Evolutionary conservation across 2,888 invertebrate species (phyloP), one percentile per base, ranked within the genome.

Genomic region (Ophioninae sp.): DNA sequence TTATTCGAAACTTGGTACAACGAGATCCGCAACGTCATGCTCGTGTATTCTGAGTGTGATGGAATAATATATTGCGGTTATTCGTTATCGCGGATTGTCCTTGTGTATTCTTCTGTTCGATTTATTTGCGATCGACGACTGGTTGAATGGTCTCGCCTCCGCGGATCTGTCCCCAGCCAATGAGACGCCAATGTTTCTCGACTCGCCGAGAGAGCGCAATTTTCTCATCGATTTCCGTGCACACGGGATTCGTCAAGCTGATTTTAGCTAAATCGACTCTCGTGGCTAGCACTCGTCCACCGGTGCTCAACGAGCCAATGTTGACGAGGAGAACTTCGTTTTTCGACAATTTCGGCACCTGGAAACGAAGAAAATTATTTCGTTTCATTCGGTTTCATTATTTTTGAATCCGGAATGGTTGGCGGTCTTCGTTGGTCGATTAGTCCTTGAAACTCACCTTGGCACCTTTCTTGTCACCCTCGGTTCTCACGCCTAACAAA

Each of bases 181-280:
- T 99, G 92, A 99, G 96, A 93, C 99, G 96, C 99, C 99, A 99
- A 95, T 99, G 99, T 93, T 99, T 99, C 91, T 99, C 99, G 63
- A 99, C 98, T 94, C 99, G 96, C 92, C 99, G 95, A 93, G 99
- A 99, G 68, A 99, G 95, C n/a, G 99, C 99, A 90, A 99, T 99
- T 93, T 99, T 99, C 93, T 99, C 99, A 75, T 98, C 98, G 83
- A 98, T 96, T 94, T 99, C 99, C 10, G 99, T 99, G 93, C 99
- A 99, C 7, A 99, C 99, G 0, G 99, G 99, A 93, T 97, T 98
- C 37, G 98, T 99, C 80, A 99, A 95, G 72, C 97, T 96, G 87
- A 99, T 99, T 94, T 99, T 99, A 37, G 99, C 99, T 93, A 99
- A 96, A 95, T 99, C 99, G 87, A 97, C 98, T 92, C 96, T 98